Evolutionary conservation across 2,797 vertebrate genomes (phyloP).

Genomic region (Podarcis lilfordi): DNA sequence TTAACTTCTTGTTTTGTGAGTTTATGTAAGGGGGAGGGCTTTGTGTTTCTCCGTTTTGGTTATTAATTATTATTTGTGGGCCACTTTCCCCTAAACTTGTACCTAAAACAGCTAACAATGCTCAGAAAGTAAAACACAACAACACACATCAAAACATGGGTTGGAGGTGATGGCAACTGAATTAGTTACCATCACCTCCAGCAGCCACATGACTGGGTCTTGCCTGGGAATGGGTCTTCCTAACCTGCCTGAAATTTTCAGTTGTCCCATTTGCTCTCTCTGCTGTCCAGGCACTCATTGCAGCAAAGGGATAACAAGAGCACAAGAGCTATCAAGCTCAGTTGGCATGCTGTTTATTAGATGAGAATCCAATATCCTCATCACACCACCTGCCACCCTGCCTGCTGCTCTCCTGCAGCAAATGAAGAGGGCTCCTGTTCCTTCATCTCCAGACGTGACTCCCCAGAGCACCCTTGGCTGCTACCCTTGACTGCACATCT

Average conservation of each 20-base stretch:
- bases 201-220: background rate
- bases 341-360: background rate
- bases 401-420: background rate
- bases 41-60: background rate
- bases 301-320: background rate
- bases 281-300: background rate
- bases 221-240: background rate
- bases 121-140: background rate
- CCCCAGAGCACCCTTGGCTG: background rate
- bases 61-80: background rate
- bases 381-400: background rate
- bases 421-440: background rate
- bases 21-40: too few species aligned
- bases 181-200: background rate
- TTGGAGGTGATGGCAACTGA: background rate
- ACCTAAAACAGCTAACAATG: background rate
- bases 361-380: background rate
- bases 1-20: background rate
- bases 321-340: background rate
- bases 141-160: background rate
- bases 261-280: background rate
- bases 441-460: background rate
- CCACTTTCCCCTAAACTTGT: background rate
- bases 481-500: background rate
- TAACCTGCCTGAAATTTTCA: background rate